Base-by-base conservation (phyloP, 2,888 invertebrate genomes). In the Stenolophus ochropezus region DNA sequence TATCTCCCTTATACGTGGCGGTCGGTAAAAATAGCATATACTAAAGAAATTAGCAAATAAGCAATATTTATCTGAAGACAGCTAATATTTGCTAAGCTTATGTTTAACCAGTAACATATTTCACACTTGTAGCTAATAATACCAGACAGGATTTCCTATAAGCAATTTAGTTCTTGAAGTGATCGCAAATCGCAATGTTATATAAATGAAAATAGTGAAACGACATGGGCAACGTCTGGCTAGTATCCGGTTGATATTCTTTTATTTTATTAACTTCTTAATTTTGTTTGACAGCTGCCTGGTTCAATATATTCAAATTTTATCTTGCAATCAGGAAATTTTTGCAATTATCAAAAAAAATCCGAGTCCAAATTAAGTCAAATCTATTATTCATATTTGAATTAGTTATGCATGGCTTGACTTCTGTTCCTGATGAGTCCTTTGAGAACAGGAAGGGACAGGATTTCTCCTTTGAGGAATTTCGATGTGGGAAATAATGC, bases 1-100 rank as follows among this genome's bases (percentile, higher is more conserved):
- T n/a, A n/a, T n/a, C n/a, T n/a, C n/a, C n/a, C n/a, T n/a, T n/a
- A n/a, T n/a, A n/a, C n/a, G n/a, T n/a, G n/a, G n/a, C n/a, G 33
- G 20, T 18, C 23, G 11, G 14, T 8, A 21, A n/a, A 33, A 33
- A 18, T 27, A 18, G 65, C 33, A 69, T 33, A 69, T 33, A 69
- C n/a, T n/a, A n/a, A n/a, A n/a, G n/a, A 33, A 69, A 69, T 69
- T 27, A n/a, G 20, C 42, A 18, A 33, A n/a, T n/a, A n/a, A 6
- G 27, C 27, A 69, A 69, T 69, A 69, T 69, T 69, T 69, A 33
- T 33, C 65, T 33, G 65, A 69, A 16, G 65, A 69, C 42, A 16
- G 27, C 33, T 18, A 69, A 69, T 69, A 69, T 69, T 69, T 69
- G 18, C 27, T 2, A 11, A 69, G 33, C 65, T 18, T 33, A 5